phyloP scores from a whole-genome alignment of 1,140 invertebrate species.

The Papilio xuthus region DNA sequence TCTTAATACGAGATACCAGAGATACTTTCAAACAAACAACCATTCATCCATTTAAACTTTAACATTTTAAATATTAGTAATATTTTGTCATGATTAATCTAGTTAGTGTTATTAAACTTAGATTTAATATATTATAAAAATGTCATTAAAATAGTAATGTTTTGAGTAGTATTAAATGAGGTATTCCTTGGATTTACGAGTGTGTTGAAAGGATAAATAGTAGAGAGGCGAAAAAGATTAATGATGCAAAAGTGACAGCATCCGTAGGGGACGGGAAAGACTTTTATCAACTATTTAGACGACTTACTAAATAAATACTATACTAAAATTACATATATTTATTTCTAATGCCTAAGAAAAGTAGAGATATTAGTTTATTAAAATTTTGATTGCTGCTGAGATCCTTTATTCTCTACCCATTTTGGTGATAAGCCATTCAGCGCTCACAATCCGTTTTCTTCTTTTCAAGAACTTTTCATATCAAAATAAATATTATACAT shows the following conservation, averaged over 20 bases:
- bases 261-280: neutral
- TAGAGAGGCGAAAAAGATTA: neutral
- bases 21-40: too few relatives aligned
- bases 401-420: too few relatives aligned
- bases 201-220: constrained; percentile 6
- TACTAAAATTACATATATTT: too few relatives aligned
- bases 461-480: neutral
- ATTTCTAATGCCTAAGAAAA: too few relatives aligned
- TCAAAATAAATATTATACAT: neutral
- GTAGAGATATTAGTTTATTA: too few relatives aligned
- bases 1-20: too few relatives aligned
- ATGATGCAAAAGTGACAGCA: constrained; percentile 13
- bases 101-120: neutral
- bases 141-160: neutral
- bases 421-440: neutral
- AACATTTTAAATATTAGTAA: too few relatives aligned
- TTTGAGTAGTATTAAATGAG: neutral
- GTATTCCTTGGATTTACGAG: neutral
- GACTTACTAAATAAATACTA: neutral
- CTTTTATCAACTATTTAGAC: neutral
- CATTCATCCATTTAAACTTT: too few relatives aligned
- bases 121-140: neutral
- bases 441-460: neutral
- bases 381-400: too few relatives aligned
- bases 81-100: neutral